Base-by-base conservation (phyloP, 2,888 invertebrate species). In the Eupithecia vulgata region DNA sequence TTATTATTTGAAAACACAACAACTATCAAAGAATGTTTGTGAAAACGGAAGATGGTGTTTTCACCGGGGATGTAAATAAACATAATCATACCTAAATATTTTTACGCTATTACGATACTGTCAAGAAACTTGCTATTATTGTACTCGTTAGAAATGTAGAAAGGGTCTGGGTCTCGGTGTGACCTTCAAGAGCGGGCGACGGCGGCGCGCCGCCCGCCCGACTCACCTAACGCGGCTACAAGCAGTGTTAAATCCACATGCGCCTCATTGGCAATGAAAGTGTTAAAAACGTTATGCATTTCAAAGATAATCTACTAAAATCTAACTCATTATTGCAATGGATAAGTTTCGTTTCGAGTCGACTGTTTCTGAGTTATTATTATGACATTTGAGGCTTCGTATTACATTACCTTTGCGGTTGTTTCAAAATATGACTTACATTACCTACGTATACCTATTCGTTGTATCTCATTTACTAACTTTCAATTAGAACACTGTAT, bases 1-100 rank as follows among this genome's bases (percentile, higher is more conserved):
- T 64, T 73, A n/a, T 73, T 70, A 67, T 57, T 57, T 45, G 35
- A 52, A 25, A 61, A 61, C 70, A 71, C 37, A 69, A 61, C 66
- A 59, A 67, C 48, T 70, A 69, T 73, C 73, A 69, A 73, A 73
- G 69, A 73, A 67, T 70, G 73, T 73, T 73, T 52, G 62, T 61
- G 30, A n/a, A 62, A 64, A 52, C 72, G 64, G 64, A 61, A 34
- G 71, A 45, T 45, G 57, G 59, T 40, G 25, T 68, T 68, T 64
- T 64, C 68, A 52, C 67, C 37, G 52, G n/a, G 62, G 57, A 10
- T 59, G 34, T 71, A 62, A 72, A 72, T 69, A 72, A 72, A 69
- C 66, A 72, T 42, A 68, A 48, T 59, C 10, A 34, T 37, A 68
- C 68, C 40, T 40, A 68, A 59, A 59, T 40, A 57, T 13, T 57